Percentiles rank a stretch among this genome's conserved stretches.
Conservation (phyloP, 2,797 vertebrate genomes). For the Acrossocheilus fasciatus region DNA sequence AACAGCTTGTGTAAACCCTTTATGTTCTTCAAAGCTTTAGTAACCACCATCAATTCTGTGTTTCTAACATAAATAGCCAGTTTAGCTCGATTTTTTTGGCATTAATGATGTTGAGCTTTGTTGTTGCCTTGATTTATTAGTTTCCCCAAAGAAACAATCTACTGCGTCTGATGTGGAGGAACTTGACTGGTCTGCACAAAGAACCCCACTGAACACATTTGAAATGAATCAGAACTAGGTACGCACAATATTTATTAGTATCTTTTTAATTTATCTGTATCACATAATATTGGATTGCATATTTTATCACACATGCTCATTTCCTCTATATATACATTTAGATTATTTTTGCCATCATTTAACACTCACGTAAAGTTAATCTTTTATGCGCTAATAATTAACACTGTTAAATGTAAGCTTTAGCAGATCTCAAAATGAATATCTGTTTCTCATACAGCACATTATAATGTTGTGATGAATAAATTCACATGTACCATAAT, state of each 20-base stretch:
- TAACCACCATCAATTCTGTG: background rate
- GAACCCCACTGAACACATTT: background rate
- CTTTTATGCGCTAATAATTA: background rate
- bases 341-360: background rate
- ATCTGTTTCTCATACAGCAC: background rate
- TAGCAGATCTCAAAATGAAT: background rate
- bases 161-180: background rate
- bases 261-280: background rate
- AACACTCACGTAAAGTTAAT: too few relatives aligned
- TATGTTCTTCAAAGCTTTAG: conserved; percentile 22
- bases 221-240: background rate
- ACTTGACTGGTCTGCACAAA: background rate
- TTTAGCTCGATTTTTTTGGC: background rate
- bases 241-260: background rate
- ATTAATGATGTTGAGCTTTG: background rate
- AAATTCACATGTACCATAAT: background rate
- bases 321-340: background rate
- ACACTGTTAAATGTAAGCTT: background rate
- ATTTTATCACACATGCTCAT: background rate
- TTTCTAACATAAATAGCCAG: background rate
- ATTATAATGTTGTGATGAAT: background rate
- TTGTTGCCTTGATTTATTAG: conserved; percentile 1
- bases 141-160: background rate
- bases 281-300: background rate
- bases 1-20: conserved; percentile 23